A percentile compares a stretch with the other conserved stretches of the same genome.
These are phyloP conservation scores for Promerops cafer DNA, from an alignment of 2,113 vertebrate species.

Conservation along the genomic window DNA sequence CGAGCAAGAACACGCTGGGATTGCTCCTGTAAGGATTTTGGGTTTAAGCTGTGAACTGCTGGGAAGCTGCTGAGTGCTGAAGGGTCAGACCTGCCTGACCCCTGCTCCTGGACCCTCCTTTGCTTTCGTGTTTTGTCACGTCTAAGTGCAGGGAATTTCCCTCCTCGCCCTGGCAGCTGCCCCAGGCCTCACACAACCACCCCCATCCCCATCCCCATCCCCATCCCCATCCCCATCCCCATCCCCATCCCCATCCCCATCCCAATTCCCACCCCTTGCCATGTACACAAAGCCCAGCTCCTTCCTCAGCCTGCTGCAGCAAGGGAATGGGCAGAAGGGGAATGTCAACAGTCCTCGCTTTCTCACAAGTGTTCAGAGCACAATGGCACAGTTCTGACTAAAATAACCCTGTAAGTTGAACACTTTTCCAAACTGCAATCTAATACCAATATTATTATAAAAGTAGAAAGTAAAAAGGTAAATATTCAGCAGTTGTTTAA, in stretches of 20 bases:
- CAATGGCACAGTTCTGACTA: not conserved
- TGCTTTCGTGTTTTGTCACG: not conserved
- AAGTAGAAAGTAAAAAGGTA: not conserved
- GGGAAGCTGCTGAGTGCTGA: not conserved
- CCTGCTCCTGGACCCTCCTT: not conserved
- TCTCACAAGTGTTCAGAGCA: not conserved
- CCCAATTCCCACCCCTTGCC: not conserved
- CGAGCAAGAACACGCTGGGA: fast-evolving
- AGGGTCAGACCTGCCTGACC: not conserved
- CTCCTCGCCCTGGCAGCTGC: not conserved
- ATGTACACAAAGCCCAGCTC: not conserved
- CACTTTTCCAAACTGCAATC: not conserved
- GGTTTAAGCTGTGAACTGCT: not conserved
- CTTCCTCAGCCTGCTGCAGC: not conserved
- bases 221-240: not conserved
- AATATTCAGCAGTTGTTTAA: not conserved
- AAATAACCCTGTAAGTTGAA: not conserved
- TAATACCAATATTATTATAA: not conserved
- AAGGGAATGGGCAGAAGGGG: not conserved
- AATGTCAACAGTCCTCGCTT: not conserved
- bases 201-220: too few relatives aligned
- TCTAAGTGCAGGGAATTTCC: not conserved
- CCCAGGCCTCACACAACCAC: too few relatives aligned
- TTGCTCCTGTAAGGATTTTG: not conserved
- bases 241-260: not conserved